Percentiles rank a stretch among this genome's conserved stretches.
Evolutionary conservation across 2,797 vertebrate genomes (phyloP).

Genomic region (Ataeniobius toweri): DNA sequence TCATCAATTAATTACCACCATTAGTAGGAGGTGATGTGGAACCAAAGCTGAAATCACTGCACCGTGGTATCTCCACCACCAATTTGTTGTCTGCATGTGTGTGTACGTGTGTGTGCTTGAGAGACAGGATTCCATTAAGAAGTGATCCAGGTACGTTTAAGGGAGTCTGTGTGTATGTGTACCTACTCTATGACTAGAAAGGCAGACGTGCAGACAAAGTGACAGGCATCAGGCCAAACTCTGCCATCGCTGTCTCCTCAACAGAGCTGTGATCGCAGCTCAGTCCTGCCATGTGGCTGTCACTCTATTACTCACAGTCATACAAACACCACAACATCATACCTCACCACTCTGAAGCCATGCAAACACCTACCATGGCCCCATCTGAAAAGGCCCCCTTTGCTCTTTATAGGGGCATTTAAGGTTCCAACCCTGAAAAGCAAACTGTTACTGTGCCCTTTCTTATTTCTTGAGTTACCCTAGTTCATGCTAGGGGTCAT

Average conservation of each 20-base stretch:
- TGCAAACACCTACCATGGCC: conserved; percentile 31
- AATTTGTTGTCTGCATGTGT: conserved; percentile 63
- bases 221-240: conserved; percentile 69
- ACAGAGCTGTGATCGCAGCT: conserved; percentile 74
- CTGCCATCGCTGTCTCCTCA: conserved; percentile 63
- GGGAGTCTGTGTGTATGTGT: conserved; percentile 37
- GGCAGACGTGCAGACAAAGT: conserved; percentile 67
- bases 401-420: conserved; percentile 25
- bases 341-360: conserved; percentile 29
- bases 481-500: conserved; percentile 30
- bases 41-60: conserved; percentile 79
- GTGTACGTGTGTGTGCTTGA: conserved; percentile 48
- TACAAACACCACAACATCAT: conserved; percentile 44
- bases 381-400: conserved; percentile 34
- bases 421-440: conserved; percentile 29
- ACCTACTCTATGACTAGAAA: conserved; percentile 53
- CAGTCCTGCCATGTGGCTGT: conserved; percentile 75
- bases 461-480: conserved; percentile 1
- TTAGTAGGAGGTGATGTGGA: conserved; percentile 82
- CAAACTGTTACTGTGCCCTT: conserved; percentile 12
- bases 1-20: conserved; percentile 85
- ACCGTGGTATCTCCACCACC: conserved; percentile 59
- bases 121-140: conserved; percentile 66
- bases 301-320: conserved; percentile 66
- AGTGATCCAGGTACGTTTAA: conserved; percentile 44